Base-by-base conservation (phyloP, 2,888 invertebrate species). In the Lasioglossum calceatum region DNA sequence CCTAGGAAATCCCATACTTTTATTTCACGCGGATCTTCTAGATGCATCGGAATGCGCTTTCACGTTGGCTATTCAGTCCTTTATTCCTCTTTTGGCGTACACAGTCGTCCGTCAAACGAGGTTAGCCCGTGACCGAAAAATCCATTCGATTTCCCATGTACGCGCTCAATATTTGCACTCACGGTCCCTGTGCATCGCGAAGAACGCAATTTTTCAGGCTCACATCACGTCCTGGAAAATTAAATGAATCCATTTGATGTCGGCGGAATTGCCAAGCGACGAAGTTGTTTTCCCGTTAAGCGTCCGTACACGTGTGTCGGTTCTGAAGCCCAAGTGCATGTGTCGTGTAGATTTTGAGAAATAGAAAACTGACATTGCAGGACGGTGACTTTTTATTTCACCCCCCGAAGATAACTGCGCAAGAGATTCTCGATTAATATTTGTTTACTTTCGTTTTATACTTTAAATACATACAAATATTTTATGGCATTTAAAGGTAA, bases 1-100 rank as follows among this genome's bases (percentile, higher is more conserved):
- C 76, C 80, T 85, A 79, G 91, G 89, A 91, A 91, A 91, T 90
- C 88, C 91, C 88, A 88, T 84, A 86, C 90, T 91, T 91, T 91
- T 91, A 89, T 90, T 90, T 58, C n/a, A n/a, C 58, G 4, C 12
- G 4, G 88, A 88, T 87, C 86, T 77, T 86, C 76, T 81, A 70
- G 86, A 86, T 87, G 87, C 87, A 87, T 4, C 61, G 67, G 67
- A 74, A 70, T 81, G 77, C 67, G 47, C 54, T 77, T 70, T 54
- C 61, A 10, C 36, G n/a, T 16, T 2, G 42, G 54, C 58, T 4
- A 32, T 44, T 39, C 50, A 50, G 19, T 27, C 50, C 64, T 27
- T 16, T 72, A 32, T 1, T 36, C 27, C 10, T n/a, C 8, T 42
- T 32, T 58, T n/a, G 58, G 3, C 3, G n/a, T n/a, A 10, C 58